A percentile compares a stretch with the other conserved stretches of the same genome.
phyloP scores from a whole-genome alignment of 2,113 vertebrate species.

The Leptodactylus fuscus region DNA sequence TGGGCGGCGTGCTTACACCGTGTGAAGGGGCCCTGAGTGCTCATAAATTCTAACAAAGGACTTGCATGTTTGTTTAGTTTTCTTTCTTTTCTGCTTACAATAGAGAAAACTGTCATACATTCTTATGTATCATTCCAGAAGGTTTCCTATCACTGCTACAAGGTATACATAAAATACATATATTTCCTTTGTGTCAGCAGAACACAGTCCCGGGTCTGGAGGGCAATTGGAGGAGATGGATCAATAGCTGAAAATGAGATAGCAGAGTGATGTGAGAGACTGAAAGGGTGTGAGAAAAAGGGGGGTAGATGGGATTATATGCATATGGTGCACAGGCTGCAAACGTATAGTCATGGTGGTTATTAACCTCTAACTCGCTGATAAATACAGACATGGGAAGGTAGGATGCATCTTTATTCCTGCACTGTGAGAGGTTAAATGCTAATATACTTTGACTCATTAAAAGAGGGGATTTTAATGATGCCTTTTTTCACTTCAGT shows the following conservation, averaged over 20 bases:
- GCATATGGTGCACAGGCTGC: neutral
- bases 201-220: neutral
- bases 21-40: too few relatives aligned
- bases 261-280: conserved; percentile 62
- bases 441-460: conserved; percentile 42
- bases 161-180: neutral
- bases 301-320: rapidly evolving
- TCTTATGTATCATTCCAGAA: conserved; percentile 13
- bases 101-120: conserved; percentile 24
- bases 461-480: conserved; percentile 35
- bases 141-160: neutral
- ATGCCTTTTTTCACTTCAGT: conserved; percentile 34
- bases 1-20: too few relatives aligned
- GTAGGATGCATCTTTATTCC: conserved; percentile 11
- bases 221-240: conserved; percentile 26
- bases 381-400: neutral
- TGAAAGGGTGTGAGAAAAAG: neutral
- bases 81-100: conserved; percentile 3
- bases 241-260: conserved; percentile 70
- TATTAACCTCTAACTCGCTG: conserved; percentile 7
- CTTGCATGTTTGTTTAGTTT: neutral
- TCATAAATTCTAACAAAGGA: neutral
- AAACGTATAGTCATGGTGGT: neutral
- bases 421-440: conserved; percentile 21
- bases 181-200: conserved; percentile 2